Conservation (phyloP, 2,797 vertebrate species). For the Allobates femoralis region DNA sequence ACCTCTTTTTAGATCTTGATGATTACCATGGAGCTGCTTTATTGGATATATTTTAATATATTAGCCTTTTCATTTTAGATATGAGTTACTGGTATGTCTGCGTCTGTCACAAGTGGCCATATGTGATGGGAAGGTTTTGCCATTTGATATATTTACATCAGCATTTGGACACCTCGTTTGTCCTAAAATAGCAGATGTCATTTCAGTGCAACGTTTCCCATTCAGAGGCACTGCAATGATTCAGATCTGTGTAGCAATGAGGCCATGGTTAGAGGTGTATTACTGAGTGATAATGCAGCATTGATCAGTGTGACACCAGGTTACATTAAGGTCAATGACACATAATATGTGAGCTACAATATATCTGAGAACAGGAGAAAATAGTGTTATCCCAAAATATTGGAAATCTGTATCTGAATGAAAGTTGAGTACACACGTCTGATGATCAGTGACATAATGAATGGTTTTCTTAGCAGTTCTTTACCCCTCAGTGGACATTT, state of each 20-base stretch:
- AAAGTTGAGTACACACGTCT: not conserved
- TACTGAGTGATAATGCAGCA: not conserved
- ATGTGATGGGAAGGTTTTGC: not conserved
- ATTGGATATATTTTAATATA: too few relatives aligned
- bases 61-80: not conserved
- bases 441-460: not conserved
- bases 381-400: not conserved
- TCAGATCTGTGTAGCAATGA: not conserved
- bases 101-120: not conserved
- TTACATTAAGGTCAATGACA: not conserved
- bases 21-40: too few relatives aligned
- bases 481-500: not conserved
- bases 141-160: conserved; percentile 35
- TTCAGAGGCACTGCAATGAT: not conserved
- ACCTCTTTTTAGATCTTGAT: not conserved
- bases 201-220: not conserved
- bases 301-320: not conserved
- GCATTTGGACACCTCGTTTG: conserved; percentile 19
- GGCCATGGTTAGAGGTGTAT: not conserved
- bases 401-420: not conserved
- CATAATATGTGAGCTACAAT: not conserved
- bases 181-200: conserved; percentile 43
- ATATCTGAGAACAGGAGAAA: not conserved
- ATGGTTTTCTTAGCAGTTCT: not conserved
- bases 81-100: not conserved